These are phyloP conservation scores for Diacarnus erythraeanus DNA, from an alignment of 37 sponge, comb jelly and placozoan species.

Conservation along the genomic window DNA sequence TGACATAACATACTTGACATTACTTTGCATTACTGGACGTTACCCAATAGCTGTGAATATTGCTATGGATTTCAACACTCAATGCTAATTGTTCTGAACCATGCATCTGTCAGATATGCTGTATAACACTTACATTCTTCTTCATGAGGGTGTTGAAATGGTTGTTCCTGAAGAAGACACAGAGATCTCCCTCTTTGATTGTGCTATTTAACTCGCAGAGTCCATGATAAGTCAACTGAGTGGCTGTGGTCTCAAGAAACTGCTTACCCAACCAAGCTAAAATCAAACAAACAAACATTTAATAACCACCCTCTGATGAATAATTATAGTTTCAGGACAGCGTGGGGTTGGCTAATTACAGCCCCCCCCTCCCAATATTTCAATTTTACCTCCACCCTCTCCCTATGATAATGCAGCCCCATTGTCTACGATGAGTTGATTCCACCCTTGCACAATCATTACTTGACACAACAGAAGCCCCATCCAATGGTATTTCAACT, in stretches of 20 bases:
- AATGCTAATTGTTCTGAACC: neutral
- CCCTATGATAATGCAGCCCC: no score
- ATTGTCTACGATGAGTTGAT: no score
- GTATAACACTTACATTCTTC: slow-evolving; percentile 50
- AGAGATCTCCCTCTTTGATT: slow-evolving; percentile 67
- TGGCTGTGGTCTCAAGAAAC: slow-evolving; percentile 58
- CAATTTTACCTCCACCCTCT: no score
- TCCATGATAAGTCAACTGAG: slow-evolving; percentile 88
- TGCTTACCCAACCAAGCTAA: slow-evolving; percentile 44
- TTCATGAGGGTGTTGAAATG: slow-evolving; percentile 90
- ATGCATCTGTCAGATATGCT: neutral
- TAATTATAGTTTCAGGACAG: no score
- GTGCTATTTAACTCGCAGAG: slow-evolving; percentile 68
- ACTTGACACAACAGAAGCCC: no score
- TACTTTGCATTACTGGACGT: neutral
- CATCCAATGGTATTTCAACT: no score
- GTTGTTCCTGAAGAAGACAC: slow-evolving; percentile 96
- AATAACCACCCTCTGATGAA: no score
- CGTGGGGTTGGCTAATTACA: no score
- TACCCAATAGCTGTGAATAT: neutral
- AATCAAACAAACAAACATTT: no score
- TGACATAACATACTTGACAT: neutral
- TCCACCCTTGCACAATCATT: no score
- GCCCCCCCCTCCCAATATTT: no score
- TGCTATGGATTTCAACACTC: neutral